Evolutionary conservation across 2,888 invertebrate species (phyloP).

Genomic region (Drosophila tripunctata): DNA sequence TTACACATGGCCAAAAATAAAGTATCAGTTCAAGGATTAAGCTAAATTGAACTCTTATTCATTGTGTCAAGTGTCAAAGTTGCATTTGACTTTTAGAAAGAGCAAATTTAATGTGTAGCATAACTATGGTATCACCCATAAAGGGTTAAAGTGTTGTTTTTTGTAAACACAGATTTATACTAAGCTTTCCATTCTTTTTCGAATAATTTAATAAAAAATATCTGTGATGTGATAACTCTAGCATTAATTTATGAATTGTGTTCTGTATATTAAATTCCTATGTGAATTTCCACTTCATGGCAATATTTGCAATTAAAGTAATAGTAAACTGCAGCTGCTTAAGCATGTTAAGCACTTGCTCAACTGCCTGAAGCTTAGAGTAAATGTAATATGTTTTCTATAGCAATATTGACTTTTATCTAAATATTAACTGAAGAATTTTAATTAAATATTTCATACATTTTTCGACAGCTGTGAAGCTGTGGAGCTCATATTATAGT

Average conservation of each 20-base stretch:
- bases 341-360: background rate
- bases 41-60: background rate
- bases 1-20: conserved; percentile 22
- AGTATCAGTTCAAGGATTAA: conserved; percentile 32
- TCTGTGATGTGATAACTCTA: too few species aligned
- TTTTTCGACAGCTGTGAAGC: conserved; percentile 2
- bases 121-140: too few species aligned
- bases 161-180: too few species aligned
- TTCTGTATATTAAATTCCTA: too few species aligned
- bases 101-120: too few species aligned
- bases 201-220: too few species aligned
- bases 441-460: conserved; percentile 34
- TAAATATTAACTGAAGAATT: conserved; percentile 12
- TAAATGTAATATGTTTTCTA: background rate
- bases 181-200: too few species aligned
- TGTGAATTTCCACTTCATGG: too few species aligned
- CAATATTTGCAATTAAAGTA: too few species aligned
- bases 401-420: conserved; percentile 6
- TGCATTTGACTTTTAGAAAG: background rate
- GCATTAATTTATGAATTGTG: too few species aligned
- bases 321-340: background rate
- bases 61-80: background rate
- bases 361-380: background rate
- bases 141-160: too few species aligned
- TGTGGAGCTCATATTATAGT: background rate